phyloP scores from a whole-genome alignment of 2,888 invertebrate species.

The Drosophila formosana region DNA sequence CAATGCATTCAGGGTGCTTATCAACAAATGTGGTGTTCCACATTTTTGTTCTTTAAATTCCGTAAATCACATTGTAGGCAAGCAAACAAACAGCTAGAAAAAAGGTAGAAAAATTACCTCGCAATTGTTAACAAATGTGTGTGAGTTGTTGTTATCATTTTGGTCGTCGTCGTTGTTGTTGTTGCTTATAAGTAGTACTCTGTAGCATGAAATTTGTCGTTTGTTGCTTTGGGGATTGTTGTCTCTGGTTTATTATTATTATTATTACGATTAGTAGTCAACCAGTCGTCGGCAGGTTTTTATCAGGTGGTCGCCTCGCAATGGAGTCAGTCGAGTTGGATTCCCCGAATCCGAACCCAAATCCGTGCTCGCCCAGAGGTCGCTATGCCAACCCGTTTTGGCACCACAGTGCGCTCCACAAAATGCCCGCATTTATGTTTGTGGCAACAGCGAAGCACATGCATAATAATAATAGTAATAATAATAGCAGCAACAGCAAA shows the following conservation, averaged over 20 bases:
- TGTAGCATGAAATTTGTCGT: slow-evolving; percentile 25
- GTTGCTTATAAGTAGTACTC: slow-evolving; percentile 16
- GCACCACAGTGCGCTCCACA: slow-evolving; percentile 12
- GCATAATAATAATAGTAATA: slow-evolving; percentile 29
- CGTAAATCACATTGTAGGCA: slow-evolving; percentile 21
- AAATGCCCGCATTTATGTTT: neutral
- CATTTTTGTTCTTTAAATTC: slow-evolving; percentile 9
- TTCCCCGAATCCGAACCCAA: neutral
- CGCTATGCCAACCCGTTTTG: slow-evolving; percentile 21
- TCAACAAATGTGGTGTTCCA: slow-evolving; percentile 11
- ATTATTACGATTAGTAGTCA: slow-evolving; percentile 29
- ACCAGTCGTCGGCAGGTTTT: slow-evolving; percentile 2
- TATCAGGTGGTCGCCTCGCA: slow-evolving; percentile 10
- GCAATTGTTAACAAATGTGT: slow-evolving; percentile 14
- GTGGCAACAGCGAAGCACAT: neutral
- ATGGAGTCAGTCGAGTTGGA: neutral
- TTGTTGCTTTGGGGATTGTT: slow-evolving; percentile 24
- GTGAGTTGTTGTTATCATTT: neutral
- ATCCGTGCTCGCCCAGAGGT: slow-evolving; percentile 2
- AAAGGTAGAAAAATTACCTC: neutral
- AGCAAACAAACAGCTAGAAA: slow-evolving; percentile 5
- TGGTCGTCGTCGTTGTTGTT: neutral
- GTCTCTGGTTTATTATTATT: slow-evolving; percentile 33
- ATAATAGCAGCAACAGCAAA: slow-evolving; percentile 20
- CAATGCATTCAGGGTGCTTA: slow-evolving; percentile 22